Evolutionary conservation across 2,888 invertebrate species (phyloP), one percentile per base, ranked within the genome.

Genomic region (Tortricodes alternella): DNA sequence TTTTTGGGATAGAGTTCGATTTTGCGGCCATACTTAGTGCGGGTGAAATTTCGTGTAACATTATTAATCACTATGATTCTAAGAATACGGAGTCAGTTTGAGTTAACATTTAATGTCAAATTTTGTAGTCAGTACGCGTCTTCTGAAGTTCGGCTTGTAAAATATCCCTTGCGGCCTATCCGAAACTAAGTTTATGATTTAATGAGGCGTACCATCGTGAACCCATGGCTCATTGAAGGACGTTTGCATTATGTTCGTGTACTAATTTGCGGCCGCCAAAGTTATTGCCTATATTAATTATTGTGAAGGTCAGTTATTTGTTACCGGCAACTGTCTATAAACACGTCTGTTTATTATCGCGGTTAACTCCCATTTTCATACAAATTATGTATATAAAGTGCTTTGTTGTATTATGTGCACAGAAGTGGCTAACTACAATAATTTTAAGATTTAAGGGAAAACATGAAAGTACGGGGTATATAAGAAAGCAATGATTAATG

Each of bases 151-250:
- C 11, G 16, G 18, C 11, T 46, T 38, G 18, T 53, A 46, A 53
- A 39, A 46, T 46, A 53, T 46, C 53, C 53, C 46, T 32, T 23
- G 46, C 32, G 53, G 53, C 53, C 19, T 53, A 46, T 38, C 52
- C 8, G 6, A 5, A 53, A 38, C 53, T 32, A 53, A 53, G 46
- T 53, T 46, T 46, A 38, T 38, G 46, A 46, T 53, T 53, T 46
- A 53, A 53, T 37, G 44, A 19, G 19, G 19, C 27, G 21, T 21
- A 9, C 44, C 15, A 15, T 21, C 29, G 11, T 9, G 18, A 9
- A 8, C 8, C 27, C 11, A n/a, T 4, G 37, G 23, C 11, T 24
- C 41, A 24, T 41, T 24, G 24, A 41, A 24, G 34, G 41, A 37
- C 3, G 37, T 18, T 37, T 18, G 16, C 13, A 21, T 35, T 15